Base-by-base conservation (phyloP, 1,140 invertebrate genomes). In the Asobara japonica region DNA sequence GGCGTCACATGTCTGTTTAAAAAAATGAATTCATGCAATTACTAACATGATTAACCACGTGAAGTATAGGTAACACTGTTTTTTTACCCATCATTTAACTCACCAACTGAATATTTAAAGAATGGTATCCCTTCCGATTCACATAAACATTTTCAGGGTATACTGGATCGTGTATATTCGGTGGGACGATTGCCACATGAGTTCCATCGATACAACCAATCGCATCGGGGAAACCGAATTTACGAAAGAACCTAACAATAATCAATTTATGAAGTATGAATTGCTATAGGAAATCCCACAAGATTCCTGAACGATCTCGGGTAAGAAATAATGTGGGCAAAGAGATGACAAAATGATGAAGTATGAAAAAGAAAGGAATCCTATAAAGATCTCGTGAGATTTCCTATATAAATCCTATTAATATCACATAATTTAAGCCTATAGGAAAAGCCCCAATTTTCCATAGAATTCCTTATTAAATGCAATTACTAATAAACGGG, bases 51-150 rank as follows among this genome's bases (percentile, higher is more conserved):
- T 18, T 6, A 36, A 36, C 5, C 31, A 36, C 16, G 16, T 10
- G 18, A 16, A 31, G 60, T 71, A 18, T 74, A 8, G 56, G 60
- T 0, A 48, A 71, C 10, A 66, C 65, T n/a, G 10, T 20, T 11
- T 29, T n/a, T n/a, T n/a, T n/a, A n/a, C n/a, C n/a, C n/a, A n/a
- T n/a, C n/a, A n/a, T n/a, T n/a, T n/a, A n/a, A 71, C 62, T 60
- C 71, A 82, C 79, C 45, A 81, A 66, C 74, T 82, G 80, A 2
- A 77, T 74, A 70, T 84, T 82, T 36, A 84, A 78, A 4, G 78
- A 81, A 72, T 83, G 78, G 62, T 81, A 83, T 25, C 69, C 69
- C 76, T 83, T 83, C 13, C 79, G 69, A 68, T 83, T 83, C 0
- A 84, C 73, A 74, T 79, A 84, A 30, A 82, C 65, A 73, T 80